Evolutionary conservation across 2,888 invertebrate genomes (phyloP), one percentile per base, ranked within the genome.

Genomic region (Pterostichus madidus): DNA sequence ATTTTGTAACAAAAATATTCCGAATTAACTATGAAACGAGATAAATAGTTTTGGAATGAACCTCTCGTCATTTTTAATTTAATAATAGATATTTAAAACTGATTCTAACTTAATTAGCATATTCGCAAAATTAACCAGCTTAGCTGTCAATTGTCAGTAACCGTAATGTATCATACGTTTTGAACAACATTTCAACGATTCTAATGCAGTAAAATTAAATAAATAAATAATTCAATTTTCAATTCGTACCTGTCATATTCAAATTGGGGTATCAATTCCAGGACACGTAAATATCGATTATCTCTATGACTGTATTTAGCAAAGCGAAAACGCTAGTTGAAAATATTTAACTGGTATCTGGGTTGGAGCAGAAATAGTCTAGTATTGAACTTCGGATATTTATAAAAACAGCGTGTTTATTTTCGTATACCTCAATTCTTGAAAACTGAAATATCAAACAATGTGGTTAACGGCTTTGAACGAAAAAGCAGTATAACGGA

Each of bases 351-450:
- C 11, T 46, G 68, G 68, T 71, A 71, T 71, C 68, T 71, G 44
- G 68, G 68, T 71, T 39, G 39, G 24, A 56, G 44, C 44, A 17
- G 17, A 71, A 71, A 71, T 71, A 71, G 68, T 71, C 44, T 68
- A 71, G 13, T 71, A 71, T 71, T 71, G 68, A 71, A 71, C 68
- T 71, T 71, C 68, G 68, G 11, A 44, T 56, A 56, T 56, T 56
- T 56, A 44, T 71, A 71, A 71, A 71, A 71, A 71, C 44, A 71
- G 44, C 17, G 68, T 17, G 39, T 39, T 35, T 64, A 64, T 64
- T 64, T 64, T 64, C 35, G 64, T 64, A 32, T n/a, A 49, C 49
- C 49, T 56, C 56, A 13, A 71, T 71, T 71, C 44, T 71, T 71
- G 44, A 71, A 71, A 71, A 71, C 68, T 71, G 68, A 44, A 71